Evolutionary conservation across 2,888 invertebrate genomes (phyloP).

Genomic region (Tryphoninae sp.): DNA sequence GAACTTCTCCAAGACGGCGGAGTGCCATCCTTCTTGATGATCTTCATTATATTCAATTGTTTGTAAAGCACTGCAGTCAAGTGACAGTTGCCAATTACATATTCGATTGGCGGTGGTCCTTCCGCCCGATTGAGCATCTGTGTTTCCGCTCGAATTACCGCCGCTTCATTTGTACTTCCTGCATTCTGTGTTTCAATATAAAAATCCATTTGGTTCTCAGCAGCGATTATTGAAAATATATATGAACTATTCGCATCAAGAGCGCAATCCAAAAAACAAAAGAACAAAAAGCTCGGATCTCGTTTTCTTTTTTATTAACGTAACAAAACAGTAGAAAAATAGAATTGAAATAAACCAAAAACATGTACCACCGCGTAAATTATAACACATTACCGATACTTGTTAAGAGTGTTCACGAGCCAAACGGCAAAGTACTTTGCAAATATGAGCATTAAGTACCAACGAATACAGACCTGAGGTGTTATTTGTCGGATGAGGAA

Average conservation of each 20-base stretch:
- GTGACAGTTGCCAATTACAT: slow-evolving; percentile 59
- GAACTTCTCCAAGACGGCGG: slow-evolving; percentile 13
- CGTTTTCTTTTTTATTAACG: slow-evolving; percentile 6
- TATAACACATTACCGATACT: slow-evolving; percentile 46
- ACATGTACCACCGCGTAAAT: neutral
- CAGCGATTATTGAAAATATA: neutral
- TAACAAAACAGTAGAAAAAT: slow-evolving; percentile 15
- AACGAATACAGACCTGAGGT: slow-evolving; percentile 76
- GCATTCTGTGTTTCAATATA: slow-evolving; percentile 57
- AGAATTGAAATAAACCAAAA: neutral
- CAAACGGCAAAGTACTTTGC: slow-evolving; percentile 63
- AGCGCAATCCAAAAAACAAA: neutral
- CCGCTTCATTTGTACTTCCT: slow-evolving; percentile 30
- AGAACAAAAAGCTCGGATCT: neutral
- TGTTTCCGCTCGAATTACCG: slow-evolving; percentile 6
- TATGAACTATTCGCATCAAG: neutral
- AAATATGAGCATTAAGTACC: slow-evolving; percentile 71
- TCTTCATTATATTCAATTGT: slow-evolving; percentile 54
- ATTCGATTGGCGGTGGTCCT: slow-evolving; percentile 53
- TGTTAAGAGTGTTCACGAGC: slow-evolving; percentile 50
- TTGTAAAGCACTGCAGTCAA: slow-evolving; percentile 56
- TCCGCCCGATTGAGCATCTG: neutral
- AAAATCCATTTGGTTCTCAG: slow-evolving; percentile 41
- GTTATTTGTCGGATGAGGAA: slow-evolving; percentile 75
- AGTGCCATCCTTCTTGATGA: slow-evolving; percentile 52